These are phyloP conservation scores for Agonopterix subpropinquella DNA, from an alignment of 2,888 invertebrate genomes.

Conservation along the genomic window DNA sequence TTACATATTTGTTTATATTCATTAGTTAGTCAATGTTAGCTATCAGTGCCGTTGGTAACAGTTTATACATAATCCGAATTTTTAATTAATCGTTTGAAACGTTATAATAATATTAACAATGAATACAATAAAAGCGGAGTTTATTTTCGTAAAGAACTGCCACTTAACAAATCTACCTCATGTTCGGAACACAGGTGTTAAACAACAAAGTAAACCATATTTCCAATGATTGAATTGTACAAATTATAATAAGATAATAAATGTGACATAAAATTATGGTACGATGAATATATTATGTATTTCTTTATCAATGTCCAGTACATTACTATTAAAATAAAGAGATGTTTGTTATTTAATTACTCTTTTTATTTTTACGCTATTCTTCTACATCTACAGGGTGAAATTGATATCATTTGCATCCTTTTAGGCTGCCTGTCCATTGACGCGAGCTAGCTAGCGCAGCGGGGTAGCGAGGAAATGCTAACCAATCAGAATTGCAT, in stretches of 20 bases:
- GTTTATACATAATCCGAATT: not conserved
- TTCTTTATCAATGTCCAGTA: constrained; percentile 72
- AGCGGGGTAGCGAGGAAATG: too few relatives aligned
- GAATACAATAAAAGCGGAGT: not conserved
- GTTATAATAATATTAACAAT: not conserved
- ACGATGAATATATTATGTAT: constrained; percentile 65
- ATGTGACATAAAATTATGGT: constrained; percentile 57
- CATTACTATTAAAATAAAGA: constrained; percentile 67
- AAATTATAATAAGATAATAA: constrained; percentile 55
- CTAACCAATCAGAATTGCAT: too few relatives aligned
- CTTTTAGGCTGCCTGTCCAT: too few relatives aligned
- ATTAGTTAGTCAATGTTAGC: constrained; percentile 32
- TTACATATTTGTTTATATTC: constrained; percentile 44
- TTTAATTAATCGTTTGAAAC: not conserved
- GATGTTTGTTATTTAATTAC: constrained; percentile 69
- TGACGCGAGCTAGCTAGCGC: too few relatives aligned
- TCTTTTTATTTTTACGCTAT: constrained; percentile 10
- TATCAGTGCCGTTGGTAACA: constrained; percentile 32
- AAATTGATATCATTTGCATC: too few relatives aligned
- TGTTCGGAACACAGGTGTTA: constrained; percentile 41
- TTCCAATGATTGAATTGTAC: constrained; percentile 44
- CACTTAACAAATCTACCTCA: constrained; percentile 54
- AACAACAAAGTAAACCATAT: constrained; percentile 24
- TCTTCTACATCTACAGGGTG: too few relatives aligned
- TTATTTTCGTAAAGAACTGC: constrained; percentile 8